Evolutionary conservation across 2,113 vertebrate species (phyloP), one percentile per base, ranked within the genome.

Genomic region (Arvicanthis niloticus): DNA sequence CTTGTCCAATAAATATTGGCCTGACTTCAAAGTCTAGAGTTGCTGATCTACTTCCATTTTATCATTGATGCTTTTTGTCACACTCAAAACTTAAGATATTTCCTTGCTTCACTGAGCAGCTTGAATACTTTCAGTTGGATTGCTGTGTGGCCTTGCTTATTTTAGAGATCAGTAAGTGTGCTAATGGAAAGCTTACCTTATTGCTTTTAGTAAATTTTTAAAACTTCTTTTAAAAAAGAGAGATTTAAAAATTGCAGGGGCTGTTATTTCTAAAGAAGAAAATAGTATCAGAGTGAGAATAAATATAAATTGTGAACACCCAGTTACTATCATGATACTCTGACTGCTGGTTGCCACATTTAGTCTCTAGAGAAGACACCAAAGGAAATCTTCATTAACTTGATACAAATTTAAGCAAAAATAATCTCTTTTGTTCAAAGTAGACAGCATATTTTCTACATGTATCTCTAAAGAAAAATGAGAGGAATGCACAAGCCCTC

Each of bases 51-150:
- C 24, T 93, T 97, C 51, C 45, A 60, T 82, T 75, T 85, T 26
- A 40, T 93, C 8, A 97, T 86, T 86, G 94, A 42, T 81, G 31
- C 95, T 88, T 75, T 75, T 95, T 78, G 21, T 51, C 22, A 80
- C 72, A 15, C 29, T 67, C 26, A 95, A 53, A 16, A 51, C 88
- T 88, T 70, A 37, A 95, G 29, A 7, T 80, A 58, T 81, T 84
- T 77, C 31, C 16, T 56, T 0, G 4, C 26, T 90, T 31, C 16
- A 51, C 82, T 34, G n/a, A 70, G 75, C 5, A 67, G 56, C 16
- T 91, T 93, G 76, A 93, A 48, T 70, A 95, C 81, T 93, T 86
- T 88, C 21, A 58, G 12, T 17, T 88, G 2, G 17, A 6, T 90
- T 92, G 78, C 9, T 65, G 0, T 67, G 17, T 8, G 5, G 0